These are phyloP conservation scores for Gulo gulo DNA, from an alignment of 2,113 vertebrate genomes.

Conservation along the genomic window DNA sequence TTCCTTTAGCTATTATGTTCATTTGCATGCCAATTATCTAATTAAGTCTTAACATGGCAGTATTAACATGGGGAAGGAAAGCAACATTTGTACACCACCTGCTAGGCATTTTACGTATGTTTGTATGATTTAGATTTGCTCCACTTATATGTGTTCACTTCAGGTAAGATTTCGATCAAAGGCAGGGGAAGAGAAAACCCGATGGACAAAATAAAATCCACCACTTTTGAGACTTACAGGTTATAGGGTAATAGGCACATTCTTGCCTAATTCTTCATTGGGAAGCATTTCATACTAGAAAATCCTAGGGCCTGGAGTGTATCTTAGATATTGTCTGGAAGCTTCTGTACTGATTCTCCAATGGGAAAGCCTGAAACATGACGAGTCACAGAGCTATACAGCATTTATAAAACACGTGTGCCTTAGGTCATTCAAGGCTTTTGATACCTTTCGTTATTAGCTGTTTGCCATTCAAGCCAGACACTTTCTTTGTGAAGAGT, in stretches of 20 bases:
- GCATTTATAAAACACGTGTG: not conserved
- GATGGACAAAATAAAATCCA: not conserved
- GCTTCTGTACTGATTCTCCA: not conserved
- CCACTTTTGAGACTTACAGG: not conserved
- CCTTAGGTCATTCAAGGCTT: not conserved
- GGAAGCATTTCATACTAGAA: not conserved
- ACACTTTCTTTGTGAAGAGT: not conserved
- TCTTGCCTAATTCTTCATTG: not conserved
- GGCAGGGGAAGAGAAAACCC: not conserved
- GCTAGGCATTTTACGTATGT: not conserved
- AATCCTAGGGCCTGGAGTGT: not conserved
- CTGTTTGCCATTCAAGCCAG: not conserved
- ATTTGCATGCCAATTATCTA: slow-evolving; percentile 37
- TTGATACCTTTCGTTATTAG: not conserved
- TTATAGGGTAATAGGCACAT: not conserved
- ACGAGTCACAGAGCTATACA: not conserved
- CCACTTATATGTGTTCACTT: not conserved
- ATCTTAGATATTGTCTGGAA: not conserved
- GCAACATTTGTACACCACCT: not conserved
- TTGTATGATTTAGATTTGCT: not conserved
- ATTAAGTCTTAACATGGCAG: slow-evolving; percentile 29
- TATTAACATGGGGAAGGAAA: slow-evolving; percentile 16
- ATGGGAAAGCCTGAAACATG: not conserved
- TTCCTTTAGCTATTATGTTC: slow-evolving; percentile 1
- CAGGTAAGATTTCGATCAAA: not conserved